Conservation (phyloP, 2,113 vertebrate genomes). For the Oncorhynchus keta region DNA sequence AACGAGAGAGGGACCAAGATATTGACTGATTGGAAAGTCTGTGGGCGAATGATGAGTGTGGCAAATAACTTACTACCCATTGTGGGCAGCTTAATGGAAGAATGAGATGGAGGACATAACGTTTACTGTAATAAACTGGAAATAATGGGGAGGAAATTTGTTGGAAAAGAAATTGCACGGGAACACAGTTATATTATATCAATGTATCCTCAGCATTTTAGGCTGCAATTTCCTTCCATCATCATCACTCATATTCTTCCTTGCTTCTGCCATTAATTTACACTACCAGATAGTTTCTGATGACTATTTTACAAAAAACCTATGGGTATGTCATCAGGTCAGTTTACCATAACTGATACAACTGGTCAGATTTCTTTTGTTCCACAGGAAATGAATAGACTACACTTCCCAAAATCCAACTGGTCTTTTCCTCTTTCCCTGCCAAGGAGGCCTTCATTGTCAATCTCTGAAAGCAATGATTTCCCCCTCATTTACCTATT, state of each 20-base stretch:
- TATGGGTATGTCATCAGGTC: background rate
- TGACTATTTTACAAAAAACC: background rate
- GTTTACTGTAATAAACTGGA: constrained; percentile 28
- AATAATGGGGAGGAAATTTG: constrained; percentile 47
- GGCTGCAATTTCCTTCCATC: background rate
- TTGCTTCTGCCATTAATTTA: background rate
- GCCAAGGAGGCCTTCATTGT: background rate
- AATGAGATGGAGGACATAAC: constrained; percentile 4
- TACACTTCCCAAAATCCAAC: background rate
- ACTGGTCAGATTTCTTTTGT: constrained; percentile 7
- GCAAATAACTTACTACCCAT: constrained; percentile 42
- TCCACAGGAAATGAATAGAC: background rate
- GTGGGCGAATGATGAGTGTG: constrained; percentile 45
- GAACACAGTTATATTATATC: background rate
- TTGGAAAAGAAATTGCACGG: constrained; percentile 30
- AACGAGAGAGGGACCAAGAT: constrained; percentile 37
- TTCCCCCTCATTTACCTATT: background rate
- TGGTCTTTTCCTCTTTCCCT: background rate
- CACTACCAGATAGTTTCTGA: constrained; percentile 8
- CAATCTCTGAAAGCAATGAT: background rate
- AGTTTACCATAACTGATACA: constrained; percentile 1
- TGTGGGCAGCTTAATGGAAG: constrained; percentile 61
- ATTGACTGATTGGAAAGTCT: constrained; percentile 47
- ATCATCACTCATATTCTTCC: background rate
- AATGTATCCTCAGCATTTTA: constrained; percentile 5